These are phyloP conservation scores for Spizaetus ornatus DNA, from an alignment of 2,113 vertebrate species.

Conservation along the genomic window DNA sequence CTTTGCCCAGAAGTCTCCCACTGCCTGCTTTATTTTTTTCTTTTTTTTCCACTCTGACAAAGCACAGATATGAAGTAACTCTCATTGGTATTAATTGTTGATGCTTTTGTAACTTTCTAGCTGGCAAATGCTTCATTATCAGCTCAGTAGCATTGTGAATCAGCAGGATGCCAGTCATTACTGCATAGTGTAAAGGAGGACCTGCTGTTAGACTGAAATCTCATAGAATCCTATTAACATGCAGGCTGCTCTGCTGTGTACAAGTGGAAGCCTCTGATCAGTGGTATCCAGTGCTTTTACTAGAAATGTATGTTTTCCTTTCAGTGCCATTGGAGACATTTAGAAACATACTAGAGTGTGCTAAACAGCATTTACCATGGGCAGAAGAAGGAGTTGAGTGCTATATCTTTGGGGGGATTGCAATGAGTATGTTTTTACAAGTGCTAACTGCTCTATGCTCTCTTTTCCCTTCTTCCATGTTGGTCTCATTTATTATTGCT, in stretches of 20 bases:
- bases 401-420: not conserved
- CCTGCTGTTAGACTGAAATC: not conserved
- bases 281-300: not conserved
- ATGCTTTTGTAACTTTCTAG: not conserved
- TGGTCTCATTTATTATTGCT: not conserved
- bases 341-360: not conserved
- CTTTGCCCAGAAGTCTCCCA: not conserved
- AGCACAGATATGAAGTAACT: not conserved
- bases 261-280: not conserved
- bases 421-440: not conserved
- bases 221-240: not conserved
- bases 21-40: not conserved
- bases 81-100: not conserved
- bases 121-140: constrained; percentile 9
- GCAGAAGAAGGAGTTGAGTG: not conserved
- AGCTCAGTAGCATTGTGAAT: not conserved
- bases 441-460: not conserved
- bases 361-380: not conserved
- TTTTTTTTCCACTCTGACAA: not conserved
- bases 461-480: not conserved
- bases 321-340: not conserved
- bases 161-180: not conserved
- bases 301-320: not conserved
- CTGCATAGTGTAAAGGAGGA: not conserved
- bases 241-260: not conserved